phyloP scores from a whole-genome alignment of 2,113 vertebrate species.

The Neolamprologus sp. region DNA sequence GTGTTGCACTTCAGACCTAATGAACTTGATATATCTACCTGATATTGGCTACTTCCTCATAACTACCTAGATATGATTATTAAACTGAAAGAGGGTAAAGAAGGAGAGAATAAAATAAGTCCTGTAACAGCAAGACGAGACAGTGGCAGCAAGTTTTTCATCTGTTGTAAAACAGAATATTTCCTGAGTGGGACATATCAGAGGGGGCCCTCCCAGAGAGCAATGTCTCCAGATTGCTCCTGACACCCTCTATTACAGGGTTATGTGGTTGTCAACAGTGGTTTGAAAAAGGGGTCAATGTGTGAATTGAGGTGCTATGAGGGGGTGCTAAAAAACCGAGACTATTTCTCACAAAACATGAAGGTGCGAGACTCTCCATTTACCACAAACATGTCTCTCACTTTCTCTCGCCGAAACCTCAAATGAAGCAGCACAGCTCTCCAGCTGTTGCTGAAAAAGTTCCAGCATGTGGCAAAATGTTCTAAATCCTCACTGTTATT shows the following conservation, averaged over 20 bases:
- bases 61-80: background rate
- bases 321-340: constrained; percentile 30
- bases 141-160: background rate
- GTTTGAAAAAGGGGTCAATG: constrained; percentile 41
- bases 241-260: constrained; percentile 42
- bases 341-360: constrained; percentile 48
- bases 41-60: background rate
- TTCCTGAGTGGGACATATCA: constrained; percentile 1
- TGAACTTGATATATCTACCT: background rate
- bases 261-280: constrained; percentile 35
- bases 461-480: constrained; percentile 8
- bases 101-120: background rate
- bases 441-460: constrained; percentile 5
- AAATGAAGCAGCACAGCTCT: background rate
- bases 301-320: constrained; percentile 43
- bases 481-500: background rate
- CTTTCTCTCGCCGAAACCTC: background rate
- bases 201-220: background rate
- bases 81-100: background rate
- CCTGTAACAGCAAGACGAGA: background rate
- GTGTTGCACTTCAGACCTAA: background rate
- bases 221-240: constrained; percentile 27
- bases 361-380: constrained; percentile 34
- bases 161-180: background rate
- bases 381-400: constrained; percentile 26